Conservation (phyloP, 2,797 vertebrate genomes). For the Limnodromus scolopaceus region DNA sequence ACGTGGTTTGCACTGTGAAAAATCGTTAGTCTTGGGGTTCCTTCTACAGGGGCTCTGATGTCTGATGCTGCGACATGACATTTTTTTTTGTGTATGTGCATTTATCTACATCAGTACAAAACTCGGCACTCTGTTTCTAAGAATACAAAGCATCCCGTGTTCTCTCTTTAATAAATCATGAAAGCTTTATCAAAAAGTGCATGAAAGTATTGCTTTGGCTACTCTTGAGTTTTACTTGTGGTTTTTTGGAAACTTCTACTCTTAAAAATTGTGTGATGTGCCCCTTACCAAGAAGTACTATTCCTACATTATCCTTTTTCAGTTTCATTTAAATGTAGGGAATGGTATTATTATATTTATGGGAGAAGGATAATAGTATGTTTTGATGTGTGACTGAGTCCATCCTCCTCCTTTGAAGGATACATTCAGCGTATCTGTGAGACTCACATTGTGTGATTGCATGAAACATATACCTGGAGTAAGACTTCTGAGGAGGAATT, state of each 20-base stretch:
- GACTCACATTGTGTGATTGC: slow-evolving; percentile 19
- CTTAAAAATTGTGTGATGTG: background rate
- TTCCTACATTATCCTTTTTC: background rate
- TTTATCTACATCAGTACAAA: background rate
- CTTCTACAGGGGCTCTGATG: background rate
- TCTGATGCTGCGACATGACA: background rate
- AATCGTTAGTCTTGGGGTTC: background rate
- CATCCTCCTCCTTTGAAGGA: slow-evolving; percentile 23
- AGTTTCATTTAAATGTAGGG: slow-evolving; percentile 23
- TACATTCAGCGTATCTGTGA: background rate
- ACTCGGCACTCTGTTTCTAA: background rate
- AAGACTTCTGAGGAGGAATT: slow-evolving; percentile 46
- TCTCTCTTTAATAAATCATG: background rate
- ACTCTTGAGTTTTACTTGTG: background rate
- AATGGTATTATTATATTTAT: slow-evolving; percentile 12
- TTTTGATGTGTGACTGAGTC: slow-evolving; percentile 29
- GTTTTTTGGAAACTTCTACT: background rate
- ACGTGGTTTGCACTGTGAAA: background rate
- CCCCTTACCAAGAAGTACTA: background rate
- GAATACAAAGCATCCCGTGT: background rate
- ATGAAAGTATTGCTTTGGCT: background rate
- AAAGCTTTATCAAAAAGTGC: background rate
- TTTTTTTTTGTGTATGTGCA: background rate
- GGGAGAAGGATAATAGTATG: background rate
- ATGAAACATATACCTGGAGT: slow-evolving; percentile 23